phyloP scores from a whole-genome alignment of 2,888 invertebrate genomes.

The Mamestra brassicae region DNA sequence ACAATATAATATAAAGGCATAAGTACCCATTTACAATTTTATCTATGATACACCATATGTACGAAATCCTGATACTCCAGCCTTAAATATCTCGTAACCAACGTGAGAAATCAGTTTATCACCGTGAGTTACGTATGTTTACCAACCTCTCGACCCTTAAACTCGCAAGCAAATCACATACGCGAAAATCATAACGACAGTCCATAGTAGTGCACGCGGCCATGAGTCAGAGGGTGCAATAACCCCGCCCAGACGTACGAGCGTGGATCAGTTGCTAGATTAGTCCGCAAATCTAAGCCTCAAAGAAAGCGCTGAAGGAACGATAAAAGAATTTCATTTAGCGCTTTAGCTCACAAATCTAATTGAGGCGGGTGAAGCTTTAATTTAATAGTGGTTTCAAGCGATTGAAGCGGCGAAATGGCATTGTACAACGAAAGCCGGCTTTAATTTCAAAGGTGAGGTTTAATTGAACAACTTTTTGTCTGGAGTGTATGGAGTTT shows the following conservation, averaged over 20 bases:
- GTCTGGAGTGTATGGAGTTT: conserved; percentile 20
- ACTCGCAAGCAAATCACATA: conserved; percentile 57
- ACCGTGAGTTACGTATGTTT: conserved; percentile 28
- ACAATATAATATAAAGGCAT: no score
- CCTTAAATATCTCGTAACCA: not conserved
- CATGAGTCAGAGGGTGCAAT: conserved; percentile 80
- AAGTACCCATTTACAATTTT: no score
- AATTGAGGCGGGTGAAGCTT: conserved; percentile 46
- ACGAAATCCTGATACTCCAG: not conserved
- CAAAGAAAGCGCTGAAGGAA: conserved; percentile 45
- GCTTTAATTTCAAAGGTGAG: conserved; percentile 41
- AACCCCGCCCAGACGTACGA: conserved; percentile 78
- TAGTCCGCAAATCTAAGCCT: conserved; percentile 58
- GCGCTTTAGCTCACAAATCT: conserved; percentile 51
- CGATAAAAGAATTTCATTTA: conserved; percentile 56
- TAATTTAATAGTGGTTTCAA: conserved; percentile 51
- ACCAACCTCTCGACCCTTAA: conserved; percentile 36
- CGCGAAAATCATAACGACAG: conserved; percentile 41
- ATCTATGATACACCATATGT: not conserved
- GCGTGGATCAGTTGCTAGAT: conserved; percentile 69
- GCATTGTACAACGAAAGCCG: conserved; percentile 32
- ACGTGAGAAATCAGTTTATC: not conserved
- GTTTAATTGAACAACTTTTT: conserved; percentile 51
- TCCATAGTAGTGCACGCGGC: conserved; percentile 56
- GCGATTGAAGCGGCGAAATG: conserved; percentile 41